phyloP scores from a whole-genome alignment of 2,888 invertebrate genomes.

The Polymixis lichenea region DNA sequence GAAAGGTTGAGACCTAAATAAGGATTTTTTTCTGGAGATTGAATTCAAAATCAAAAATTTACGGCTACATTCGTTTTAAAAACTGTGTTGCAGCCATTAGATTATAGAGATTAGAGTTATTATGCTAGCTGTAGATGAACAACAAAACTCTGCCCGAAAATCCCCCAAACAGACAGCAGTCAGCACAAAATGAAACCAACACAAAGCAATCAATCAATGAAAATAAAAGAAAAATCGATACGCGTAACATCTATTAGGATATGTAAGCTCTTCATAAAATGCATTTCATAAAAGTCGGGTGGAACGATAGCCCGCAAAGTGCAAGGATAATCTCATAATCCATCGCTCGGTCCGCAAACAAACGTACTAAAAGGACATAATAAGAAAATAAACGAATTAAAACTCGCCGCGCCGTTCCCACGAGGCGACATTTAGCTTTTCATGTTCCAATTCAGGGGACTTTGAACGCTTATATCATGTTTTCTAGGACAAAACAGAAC shows the following conservation, averaged over 20 bases:
- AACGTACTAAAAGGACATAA: slow-evolving; percentile 72
- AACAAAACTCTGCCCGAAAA: neutral
- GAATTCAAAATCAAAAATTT: too few species aligned
- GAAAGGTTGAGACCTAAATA: neutral
- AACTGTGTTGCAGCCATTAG: too few species aligned
- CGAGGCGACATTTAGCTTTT: slow-evolving; percentile 77
- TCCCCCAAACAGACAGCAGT: too few species aligned
- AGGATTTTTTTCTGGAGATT: too few species aligned
- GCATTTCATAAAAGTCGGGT: slow-evolving; percentile 48
- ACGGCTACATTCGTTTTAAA: too few species aligned
- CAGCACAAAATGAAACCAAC: neutral
- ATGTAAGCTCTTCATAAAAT: slow-evolving; percentile 34
- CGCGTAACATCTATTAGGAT: slow-evolving; percentile 18
- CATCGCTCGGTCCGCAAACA: slow-evolving; percentile 71
- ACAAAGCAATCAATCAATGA: neutral
- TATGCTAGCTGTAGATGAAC: neutral
- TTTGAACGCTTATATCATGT: slow-evolving; percentile 61
- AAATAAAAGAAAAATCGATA: slow-evolving; percentile 19
- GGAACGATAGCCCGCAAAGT: slow-evolving; percentile 71
- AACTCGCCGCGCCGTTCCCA: slow-evolving; percentile 81
- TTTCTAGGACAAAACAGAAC: slow-evolving; percentile 27
- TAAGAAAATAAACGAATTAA: slow-evolving; percentile 80
- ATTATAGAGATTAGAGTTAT: neutral
- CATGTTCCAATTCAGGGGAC: slow-evolving; percentile 63
- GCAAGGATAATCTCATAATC: slow-evolving; percentile 82